Evolutionary conservation across 2,797 vertebrate species (phyloP), one percentile per base, ranked within the genome.

Genomic region (Hafferia zeledoni): DNA sequence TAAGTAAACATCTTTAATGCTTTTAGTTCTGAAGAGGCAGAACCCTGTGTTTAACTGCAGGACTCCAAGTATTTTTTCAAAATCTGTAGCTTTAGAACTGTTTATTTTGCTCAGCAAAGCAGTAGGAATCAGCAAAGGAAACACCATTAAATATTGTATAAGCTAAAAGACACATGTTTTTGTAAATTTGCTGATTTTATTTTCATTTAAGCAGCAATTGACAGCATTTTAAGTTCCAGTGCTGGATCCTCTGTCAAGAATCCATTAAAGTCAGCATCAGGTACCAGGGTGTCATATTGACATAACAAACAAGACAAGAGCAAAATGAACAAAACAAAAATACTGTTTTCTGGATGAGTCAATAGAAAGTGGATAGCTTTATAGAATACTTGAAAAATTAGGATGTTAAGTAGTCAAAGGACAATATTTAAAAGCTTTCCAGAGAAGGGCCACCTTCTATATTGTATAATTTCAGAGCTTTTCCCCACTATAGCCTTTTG

Each of bases 271-370:
- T 71, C 82, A 92, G 43, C 69, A 41, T 83, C 59, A 83, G 87
- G 65, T 91, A 69, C 76, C 76, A 78, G 63, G 46, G 46, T 85
- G 71, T 95, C 87, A 75, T 44, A 59, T 68, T 95, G 71, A 82
- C n/a, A n/a, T 87, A 77, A 61, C 28, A 17, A 77, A 61, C 28
- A 17, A 13, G 13, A 82, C 5, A 30, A 91, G 79, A 93, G n/a
- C 60, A 92, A 89, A 92, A 57, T 41, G 84, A 95, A 87, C 49
- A 83, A 89, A 89, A 61, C 68, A 61, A 69, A 87, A 88, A 49
- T 52, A 70, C 23, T 69, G n/a, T 80, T 96, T 93, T 89, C 61
- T 91, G 49, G 57, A 89, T 55, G 35, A 93, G 82, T 83, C 75
- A 80, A 39, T 83, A 85, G 71, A 71, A 89, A 89, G 80, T 60